Base-by-base conservation (phyloP, 2,113 vertebrate species). In the Paradisaea rubra region DNA sequence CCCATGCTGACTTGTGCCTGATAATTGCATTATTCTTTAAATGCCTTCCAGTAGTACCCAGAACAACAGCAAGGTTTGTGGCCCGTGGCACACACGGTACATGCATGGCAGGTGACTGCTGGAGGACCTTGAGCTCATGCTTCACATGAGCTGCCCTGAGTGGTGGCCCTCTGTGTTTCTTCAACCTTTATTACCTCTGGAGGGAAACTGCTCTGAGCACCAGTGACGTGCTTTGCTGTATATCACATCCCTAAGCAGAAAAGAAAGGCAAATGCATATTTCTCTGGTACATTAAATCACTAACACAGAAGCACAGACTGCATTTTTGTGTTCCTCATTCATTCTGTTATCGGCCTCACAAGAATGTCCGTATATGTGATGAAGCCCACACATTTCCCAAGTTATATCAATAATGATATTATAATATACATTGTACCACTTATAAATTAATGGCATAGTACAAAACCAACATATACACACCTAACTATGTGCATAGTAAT, bases 71-170 rank as follows among this genome's bases (percentile, higher is more conserved):
- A 23, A 63, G 28, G 47, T 23, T 63, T 1, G 3, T 33, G 31
- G 50, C 21, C 54, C 3, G 0, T 22, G 23, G 44, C 11, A 27
- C 24, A 39, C 12, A 61, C 13, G 12, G 23, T 28, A 13, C 7
- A 12, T 33, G 22, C 6, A 4, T 20, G 25, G 20, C 33, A 82
- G 39, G 35, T 71, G 70, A 23, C 44, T 59, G 59, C 28, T 81
- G 52, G 18, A 66, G 35, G 20, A 80, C 24, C 27, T 39, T 12
- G 33, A 39, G 50, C 25, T 59, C 54, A 27, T 0, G 0, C 15
- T 56, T 44, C 37, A 20, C 11, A 5, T 60, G 49, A 80, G 16
- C 13, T 83, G 57, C 5, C 57, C 42, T 37, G 50, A n/a, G 10
- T 52, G 41, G 8, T 60, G 42, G 24, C 37, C 24, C 35, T 68